Evolutionary conservation across 1,140 invertebrate genomes (phyloP).

Genomic region (Oppia nitens): DNA sequence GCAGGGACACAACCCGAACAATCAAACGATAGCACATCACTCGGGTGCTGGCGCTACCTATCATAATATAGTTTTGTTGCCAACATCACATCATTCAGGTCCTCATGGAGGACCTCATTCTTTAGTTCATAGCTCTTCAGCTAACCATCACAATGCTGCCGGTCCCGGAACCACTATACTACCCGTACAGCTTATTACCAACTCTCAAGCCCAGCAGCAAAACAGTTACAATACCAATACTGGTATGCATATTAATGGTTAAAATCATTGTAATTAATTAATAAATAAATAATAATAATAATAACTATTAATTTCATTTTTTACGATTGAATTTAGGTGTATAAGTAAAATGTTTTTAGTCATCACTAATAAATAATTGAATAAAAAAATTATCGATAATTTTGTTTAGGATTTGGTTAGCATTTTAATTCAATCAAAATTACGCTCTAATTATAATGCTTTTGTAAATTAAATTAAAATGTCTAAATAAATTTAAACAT

Average conservation of each 20-base stretch:
- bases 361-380: no score
- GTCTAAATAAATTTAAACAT: no score
- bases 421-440: no score
- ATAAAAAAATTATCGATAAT: no score
- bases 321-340: no score
- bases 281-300: no score
- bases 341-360: no score
- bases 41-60: not conserved
- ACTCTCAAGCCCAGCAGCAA: not conserved
- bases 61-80: not conserved
- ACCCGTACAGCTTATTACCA: slow-evolving; percentile 16
- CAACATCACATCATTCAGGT: not conserved
- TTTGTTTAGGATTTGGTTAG: no score
- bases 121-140: not conserved
- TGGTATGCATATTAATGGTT: not conserved
- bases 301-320: no score
- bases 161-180: not conserved
- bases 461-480: no score
- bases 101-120: not conserved
- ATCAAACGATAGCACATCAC: not conserved
- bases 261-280: no score
- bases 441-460: no score
- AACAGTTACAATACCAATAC: not conserved
- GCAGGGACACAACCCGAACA: slow-evolving; percentile 11
- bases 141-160: not conserved